A percentile compares a stretch with the other conserved stretches of the same genome.
phyloP scores from a whole-genome alignment of 2,113 vertebrate genomes.

The Apeltes quadracus region DNA sequence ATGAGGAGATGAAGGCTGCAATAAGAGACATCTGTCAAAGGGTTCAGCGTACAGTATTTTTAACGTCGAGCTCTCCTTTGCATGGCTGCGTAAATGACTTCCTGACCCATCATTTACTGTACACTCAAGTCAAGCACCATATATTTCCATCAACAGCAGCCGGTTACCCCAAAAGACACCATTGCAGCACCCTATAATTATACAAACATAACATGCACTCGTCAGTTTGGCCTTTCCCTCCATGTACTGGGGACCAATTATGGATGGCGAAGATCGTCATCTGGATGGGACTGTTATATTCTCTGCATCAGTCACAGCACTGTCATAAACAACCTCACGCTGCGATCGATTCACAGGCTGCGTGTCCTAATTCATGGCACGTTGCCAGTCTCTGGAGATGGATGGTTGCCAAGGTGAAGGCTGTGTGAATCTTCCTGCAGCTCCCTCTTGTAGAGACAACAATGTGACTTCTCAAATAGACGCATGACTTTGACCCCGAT shows the following conservation, averaged over 20 bases:
- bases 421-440: constrained; percentile 10
- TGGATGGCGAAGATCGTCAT: constrained; percentile 57
- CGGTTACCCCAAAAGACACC: constrained; percentile 52
- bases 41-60: constrained; percentile 59
- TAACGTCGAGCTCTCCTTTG: constrained; percentile 30
- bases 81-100: constrained; percentile 40
- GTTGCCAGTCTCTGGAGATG: constrained; percentile 31
- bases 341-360: constrained; percentile 48
- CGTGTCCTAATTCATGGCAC: constrained; percentile 44
- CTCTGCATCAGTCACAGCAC: constrained; percentile 27
- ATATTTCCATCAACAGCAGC: constrained; percentile 60
- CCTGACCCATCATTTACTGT: constrained; percentile 67
- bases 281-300: constrained; percentile 30
- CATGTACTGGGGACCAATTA: constrained; percentile 61
- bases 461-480: not conserved
- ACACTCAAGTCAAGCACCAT: constrained; percentile 36
- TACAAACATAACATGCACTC: constrained; percentile 59
- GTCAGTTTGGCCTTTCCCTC: constrained; percentile 57
- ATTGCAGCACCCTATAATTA: constrained; percentile 66
- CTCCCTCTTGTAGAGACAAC: constrained; percentile 17
- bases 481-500: not conserved
- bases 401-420: constrained; percentile 25
- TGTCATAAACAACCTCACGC: constrained; percentile 27
- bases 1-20: constrained; percentile 58
- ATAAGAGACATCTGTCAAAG: constrained; percentile 68